phyloP scores from a whole-genome alignment of 1,140 invertebrate species.

The Drosophila trapezifrons region DNA sequence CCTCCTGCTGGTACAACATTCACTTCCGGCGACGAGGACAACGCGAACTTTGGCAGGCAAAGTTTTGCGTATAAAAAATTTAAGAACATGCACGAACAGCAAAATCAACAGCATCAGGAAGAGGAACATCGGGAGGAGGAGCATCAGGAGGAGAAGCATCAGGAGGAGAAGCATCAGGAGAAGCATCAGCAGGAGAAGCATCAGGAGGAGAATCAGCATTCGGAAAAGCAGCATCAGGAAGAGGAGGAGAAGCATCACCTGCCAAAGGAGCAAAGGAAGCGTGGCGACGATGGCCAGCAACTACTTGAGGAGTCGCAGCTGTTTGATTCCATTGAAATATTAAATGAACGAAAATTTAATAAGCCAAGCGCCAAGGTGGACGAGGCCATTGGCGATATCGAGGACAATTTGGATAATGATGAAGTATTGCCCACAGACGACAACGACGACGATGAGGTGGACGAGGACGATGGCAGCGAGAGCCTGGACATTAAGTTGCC shows the following conservation, averaged over 20 bases:
- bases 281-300: conserved; percentile 10
- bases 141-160: conserved; percentile 23
- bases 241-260: conserved; percentile 25
- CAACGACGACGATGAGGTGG: not conserved
- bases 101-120: conserved; percentile 52
- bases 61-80: conserved; percentile 76
- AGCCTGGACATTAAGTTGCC: conserved; percentile 51
- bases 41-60: conserved; percentile 65
- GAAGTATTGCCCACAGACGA: conserved; percentile 40
- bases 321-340: conserved; percentile 78
- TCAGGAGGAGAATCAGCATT: conserved; percentile 20
- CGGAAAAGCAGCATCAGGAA: conserved; percentile 3
- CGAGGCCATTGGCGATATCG: conserved; percentile 71
- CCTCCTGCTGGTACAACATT: conserved; percentile 22
- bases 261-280: conserved; percentile 27
- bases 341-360: conserved; percentile 80
- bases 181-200: conserved; percentile 22
- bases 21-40: conserved; percentile 26
- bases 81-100: conserved; percentile 68
- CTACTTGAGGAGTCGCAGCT: conserved; percentile 44
- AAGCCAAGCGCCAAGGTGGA: conserved; percentile 47
- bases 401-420: conserved; percentile 72
- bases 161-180: conserved; percentile 4
- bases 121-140: conserved; percentile 16
- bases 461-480: not conserved